Evolutionary conservation across 2,113 vertebrate genomes (phyloP), one percentile per base, ranked within the genome.

Genomic region (Erythrocercus mccallii): DNA sequence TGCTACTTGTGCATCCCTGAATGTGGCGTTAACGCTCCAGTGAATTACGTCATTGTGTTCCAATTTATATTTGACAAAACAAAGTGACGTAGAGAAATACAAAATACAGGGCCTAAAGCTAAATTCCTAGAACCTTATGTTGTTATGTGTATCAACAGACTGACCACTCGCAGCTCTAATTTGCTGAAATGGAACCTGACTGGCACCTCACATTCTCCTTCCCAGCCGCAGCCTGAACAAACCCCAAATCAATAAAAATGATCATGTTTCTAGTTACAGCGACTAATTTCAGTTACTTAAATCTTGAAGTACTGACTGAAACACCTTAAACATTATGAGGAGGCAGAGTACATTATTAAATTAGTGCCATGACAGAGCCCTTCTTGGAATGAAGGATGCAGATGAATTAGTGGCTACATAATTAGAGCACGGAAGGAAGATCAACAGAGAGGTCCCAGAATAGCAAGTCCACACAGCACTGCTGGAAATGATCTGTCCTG

Each of bases 351-450:
- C 17, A 14, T 73, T 90, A 92, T 74, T 62, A 90, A 90, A 93
- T 88, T 33, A 94, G 64, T 19, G 48, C 42, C 47, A 60, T 53
- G 68, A 37, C 76, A 94, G 14, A 64, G 79, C 47, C 50, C 51
- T 76, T 50, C 84, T 92, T 4, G 0, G 92, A 88, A 90, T 15
- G 68, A 86, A 74, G 72, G 51, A 81, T 71, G 64, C 15, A 78
- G 44, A 83, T 22, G 14, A 95, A 94, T 89, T 57, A 62, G 51
- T 1, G 22, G 51, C 81, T 57, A 40, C 1, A 3, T 81, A 83
- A 86, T 82, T 94, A 93, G 82, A 96, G 58, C 88, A 88, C 19
- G 8, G 70, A 90, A 90, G 61, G 48, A 83, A 90, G 82, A 95
- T 54, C 86, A 77, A 45, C 88, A 81, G 45, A 93, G 76, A 90